These are phyloP conservation scores for Coregonus sp. DNA, from an alignment of 2,797 vertebrate species.

Conservation along the genomic window DNA sequence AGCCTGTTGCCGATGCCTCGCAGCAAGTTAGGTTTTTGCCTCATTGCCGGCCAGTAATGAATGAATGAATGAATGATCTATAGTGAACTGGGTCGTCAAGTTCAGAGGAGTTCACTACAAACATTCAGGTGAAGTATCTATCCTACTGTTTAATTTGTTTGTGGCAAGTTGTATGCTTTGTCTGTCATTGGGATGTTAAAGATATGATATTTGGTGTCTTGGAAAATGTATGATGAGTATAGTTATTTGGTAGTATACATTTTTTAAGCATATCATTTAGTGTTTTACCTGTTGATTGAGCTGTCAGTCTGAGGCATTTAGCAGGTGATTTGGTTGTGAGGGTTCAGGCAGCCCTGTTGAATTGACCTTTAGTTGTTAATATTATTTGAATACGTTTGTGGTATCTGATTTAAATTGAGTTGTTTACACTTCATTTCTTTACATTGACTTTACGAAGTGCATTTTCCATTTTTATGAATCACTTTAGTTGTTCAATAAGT, in stretches of 20 bases:
- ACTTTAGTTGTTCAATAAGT: background rate
- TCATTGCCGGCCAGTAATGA: slow-evolving; percentile 53
- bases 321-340: background rate
- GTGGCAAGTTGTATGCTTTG: background rate
- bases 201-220: background rate
- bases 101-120: slow-evolving; percentile 47
- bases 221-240: background rate
- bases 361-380: background rate
- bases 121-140: slow-evolving; percentile 61
- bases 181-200: slow-evolving; percentile 8
- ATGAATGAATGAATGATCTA: slow-evolving; percentile 55
- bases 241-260: background rate
- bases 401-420: background rate
- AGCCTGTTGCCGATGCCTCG: slow-evolving; percentile 46
- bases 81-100: slow-evolving; percentile 48
- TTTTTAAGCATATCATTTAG: background rate
- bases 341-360: background rate
- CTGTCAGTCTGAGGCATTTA: background rate
- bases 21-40: slow-evolving; percentile 33
- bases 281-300: background rate
- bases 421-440: background rate
- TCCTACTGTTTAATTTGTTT: slow-evolving; percentile 10
- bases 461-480: background rate
- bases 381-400: background rate
- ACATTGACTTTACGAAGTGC: background rate